Evolutionary conservation across 1,140 invertebrate genomes (phyloP), one percentile per base, ranked within the genome.

Genomic region (Dreissena rostriformis): DNA sequence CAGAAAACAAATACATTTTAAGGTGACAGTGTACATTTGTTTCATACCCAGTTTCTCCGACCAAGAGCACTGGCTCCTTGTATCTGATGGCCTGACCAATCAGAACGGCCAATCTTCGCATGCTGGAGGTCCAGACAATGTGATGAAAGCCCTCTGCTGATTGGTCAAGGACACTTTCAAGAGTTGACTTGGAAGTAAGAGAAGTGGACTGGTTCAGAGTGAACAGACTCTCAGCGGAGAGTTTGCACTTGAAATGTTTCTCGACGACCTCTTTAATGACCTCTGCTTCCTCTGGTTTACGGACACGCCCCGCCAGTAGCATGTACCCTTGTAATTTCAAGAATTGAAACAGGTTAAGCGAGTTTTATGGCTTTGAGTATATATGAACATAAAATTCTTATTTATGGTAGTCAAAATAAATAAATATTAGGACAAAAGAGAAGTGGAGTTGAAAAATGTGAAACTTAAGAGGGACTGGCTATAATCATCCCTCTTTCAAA

Each of bases 41-140:
- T 39, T 39, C 88, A 71, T 91, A 94, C 93, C 94, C 99, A 29
- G 99, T 99, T 92, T 99, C 98, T 67, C 99, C 99, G 12, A 99
- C 98, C 26, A 99, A 93, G 14, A 99, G 93, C 4, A 99, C 96
- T 0, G 99, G 98, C 92, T 99, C 99, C 87, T 97, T 95, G 88
- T 98, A 99, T 86, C 96, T 95, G 84, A 98, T 95, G 0, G 98
- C 96, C 94, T 99, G 93, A 51, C 96, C 96, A 24, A 98, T 96
- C 11, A 99, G 94, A n/a, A 99, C 97, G 8, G 97, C 97, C 92
- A 99, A 95, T 92, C 97, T 95, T 82, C 97, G 95, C 96, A 99
- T 97, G 87, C 97, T 96, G 82, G 95, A 96, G 0, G 98, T 99
- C 98, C 98, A 99, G 0, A 99, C 98, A 52, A 99, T 95, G 89